Conservation (phyloP, 2,113 vertebrate species). For the Cyanoramphus novaezelandiae region DNA sequence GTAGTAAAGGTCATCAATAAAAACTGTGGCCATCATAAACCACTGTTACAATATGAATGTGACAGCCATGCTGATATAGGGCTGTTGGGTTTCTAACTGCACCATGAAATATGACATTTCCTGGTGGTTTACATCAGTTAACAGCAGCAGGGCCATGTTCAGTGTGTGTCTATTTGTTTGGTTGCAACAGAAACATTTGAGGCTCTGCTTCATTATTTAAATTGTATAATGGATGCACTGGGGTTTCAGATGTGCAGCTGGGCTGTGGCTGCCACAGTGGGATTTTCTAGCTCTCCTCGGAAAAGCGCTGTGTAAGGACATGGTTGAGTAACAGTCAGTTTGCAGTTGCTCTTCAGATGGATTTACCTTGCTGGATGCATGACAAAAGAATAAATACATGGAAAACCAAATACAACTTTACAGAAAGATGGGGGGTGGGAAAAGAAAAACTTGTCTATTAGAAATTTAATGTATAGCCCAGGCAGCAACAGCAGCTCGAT, state of each 20-base stretch:
- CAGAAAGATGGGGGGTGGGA: not conserved
- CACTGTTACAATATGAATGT: not conserved
- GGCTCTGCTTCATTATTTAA: constrained; percentile 4
- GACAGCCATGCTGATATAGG: not conserved
- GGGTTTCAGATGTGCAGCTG: not conserved
- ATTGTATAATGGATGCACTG: not conserved
- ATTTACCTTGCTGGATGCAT: not conserved
- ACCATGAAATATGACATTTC: not conserved
- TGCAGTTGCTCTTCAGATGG: not conserved
- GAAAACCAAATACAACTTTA: not conserved
- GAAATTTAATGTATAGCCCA: not conserved
- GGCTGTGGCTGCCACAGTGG: not conserved
- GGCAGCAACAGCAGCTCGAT: not conserved
- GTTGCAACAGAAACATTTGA: not conserved
- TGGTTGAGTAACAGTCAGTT: not conserved
- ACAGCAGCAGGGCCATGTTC: not conserved
- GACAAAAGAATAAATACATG: not conserved
- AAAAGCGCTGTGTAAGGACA: not conserved
- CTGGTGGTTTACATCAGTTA: not conserved
- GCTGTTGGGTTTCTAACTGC: not conserved
- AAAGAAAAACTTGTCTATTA: not conserved
- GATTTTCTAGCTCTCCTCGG: not conserved
- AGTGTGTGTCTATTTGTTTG: not conserved
- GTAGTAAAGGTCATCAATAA: not conserved
- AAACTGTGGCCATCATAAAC: not conserved